These are phyloP conservation scores for Channa argus DNA, from an alignment of 2,113 vertebrate genomes.

Conservation along the genomic window DNA sequence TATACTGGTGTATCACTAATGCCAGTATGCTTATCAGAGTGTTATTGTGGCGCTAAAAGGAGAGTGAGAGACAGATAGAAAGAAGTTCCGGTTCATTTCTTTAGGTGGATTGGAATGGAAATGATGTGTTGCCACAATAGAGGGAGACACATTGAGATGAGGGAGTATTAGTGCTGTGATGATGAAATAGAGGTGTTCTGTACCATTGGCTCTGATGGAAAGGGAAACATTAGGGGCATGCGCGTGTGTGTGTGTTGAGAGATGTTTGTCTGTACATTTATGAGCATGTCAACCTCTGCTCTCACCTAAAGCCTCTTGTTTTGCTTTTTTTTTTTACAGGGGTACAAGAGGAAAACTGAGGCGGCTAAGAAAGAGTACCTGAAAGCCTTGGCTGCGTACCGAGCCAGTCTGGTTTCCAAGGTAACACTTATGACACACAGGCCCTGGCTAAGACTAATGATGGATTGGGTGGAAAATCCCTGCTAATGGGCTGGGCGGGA, in stretches of 20 bases:
- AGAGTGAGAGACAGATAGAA: slow-evolving; percentile 32
- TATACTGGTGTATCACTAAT: slow-evolving; percentile 68
- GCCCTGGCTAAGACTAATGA: slow-evolving; percentile 76
- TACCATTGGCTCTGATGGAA: slow-evolving; percentile 78
- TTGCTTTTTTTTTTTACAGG: slow-evolving; percentile 82
- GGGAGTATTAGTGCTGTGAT: slow-evolving; percentile 77
- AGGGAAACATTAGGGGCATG: slow-evolving; percentile 64
- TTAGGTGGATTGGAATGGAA: slow-evolving; percentile 81
- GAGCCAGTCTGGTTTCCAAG: slow-evolving; percentile 99
- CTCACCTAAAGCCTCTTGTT: slow-evolving; percentile 60
- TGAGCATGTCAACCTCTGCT: slow-evolving; percentile 58
- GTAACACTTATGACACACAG: slow-evolving; percentile 85
- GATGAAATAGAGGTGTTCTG: slow-evolving; percentile 81
- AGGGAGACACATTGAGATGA: slow-evolving; percentile 81
- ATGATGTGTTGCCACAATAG: slow-evolving; percentile 77
- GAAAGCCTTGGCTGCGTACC: slow-evolving; percentile 97
- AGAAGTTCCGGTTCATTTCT: slow-evolving; percentile 80
- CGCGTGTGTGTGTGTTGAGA: slow-evolving; percentile 38
- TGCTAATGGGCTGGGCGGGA: slow-evolving; percentile 77
- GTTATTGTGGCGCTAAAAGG: slow-evolving; percentile 63
- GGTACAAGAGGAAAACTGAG: slow-evolving; percentile 99
- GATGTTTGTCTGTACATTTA: slow-evolving; percentile 49
- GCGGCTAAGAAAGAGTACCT: slow-evolving; percentile 99
- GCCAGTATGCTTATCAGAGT: slow-evolving; percentile 65
- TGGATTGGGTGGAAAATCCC: slow-evolving; percentile 83